phyloP scores from a whole-genome alignment of 2,797 vertebrate genomes.

The Urocyon cinereoargenteus region DNA sequence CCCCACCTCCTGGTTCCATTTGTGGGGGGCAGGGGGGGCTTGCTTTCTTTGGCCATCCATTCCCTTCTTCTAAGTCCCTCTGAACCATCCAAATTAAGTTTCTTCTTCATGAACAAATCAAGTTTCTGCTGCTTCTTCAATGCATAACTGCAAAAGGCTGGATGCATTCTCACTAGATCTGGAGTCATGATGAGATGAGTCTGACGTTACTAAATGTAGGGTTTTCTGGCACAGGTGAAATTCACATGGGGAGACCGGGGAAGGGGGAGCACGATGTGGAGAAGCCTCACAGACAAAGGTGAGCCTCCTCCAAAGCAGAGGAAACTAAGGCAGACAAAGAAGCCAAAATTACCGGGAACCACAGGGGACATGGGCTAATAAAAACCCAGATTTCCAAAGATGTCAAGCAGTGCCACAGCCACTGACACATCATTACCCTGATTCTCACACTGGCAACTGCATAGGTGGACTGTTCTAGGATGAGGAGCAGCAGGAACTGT shows the following conservation, averaged over 20 bases:
- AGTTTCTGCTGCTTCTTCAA: neutral
- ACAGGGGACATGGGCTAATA: neutral
- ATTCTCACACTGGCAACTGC: neutral
- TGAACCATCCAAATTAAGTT: neutral
- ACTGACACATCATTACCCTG: neutral
- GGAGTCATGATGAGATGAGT: neutral
- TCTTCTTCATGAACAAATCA: neutral
- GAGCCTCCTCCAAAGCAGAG: neutral
- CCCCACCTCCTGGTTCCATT: neutral
- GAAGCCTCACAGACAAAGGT: neutral
- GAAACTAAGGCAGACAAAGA: constrained; percentile 31
- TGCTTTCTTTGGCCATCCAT: neutral
- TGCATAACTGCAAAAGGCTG: neutral
- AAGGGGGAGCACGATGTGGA: neutral
- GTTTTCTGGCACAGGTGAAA: neutral
- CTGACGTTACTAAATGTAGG: neutral
- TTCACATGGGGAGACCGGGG: too few species aligned
- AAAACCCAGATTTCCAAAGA: neutral
- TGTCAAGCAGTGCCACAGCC: neutral
- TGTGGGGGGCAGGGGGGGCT: neutral
- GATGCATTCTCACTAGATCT: neutral
- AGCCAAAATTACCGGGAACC: neutral
- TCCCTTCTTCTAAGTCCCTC: neutral
- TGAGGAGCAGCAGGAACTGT: neutral
- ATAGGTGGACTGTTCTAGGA: neutral